phyloP scores from a whole-genome alignment of 2,113 vertebrate species.

The Verasper variegatus region DNA sequence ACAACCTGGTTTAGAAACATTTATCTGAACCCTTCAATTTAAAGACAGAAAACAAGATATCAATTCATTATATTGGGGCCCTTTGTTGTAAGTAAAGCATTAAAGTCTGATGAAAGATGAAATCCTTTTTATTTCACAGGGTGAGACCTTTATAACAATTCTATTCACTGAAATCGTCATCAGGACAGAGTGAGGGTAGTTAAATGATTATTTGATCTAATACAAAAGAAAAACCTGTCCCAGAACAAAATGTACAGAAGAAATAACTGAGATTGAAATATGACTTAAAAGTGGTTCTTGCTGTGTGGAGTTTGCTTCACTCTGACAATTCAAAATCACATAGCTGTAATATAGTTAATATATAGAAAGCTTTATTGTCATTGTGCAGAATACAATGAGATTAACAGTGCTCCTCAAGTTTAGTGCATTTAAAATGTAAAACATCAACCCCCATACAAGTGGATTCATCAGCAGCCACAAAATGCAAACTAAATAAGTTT shows the following conservation, averaged over 20 bases:
- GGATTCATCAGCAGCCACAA: too few species aligned
- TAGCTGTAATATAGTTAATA: neutral
- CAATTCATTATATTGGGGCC: slow-evolving; percentile 5
- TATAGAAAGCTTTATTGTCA: too few species aligned
- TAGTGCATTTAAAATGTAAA: too few species aligned
- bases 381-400: too few species aligned
- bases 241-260: slow-evolving; percentile 16
- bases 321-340: neutral
- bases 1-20: neutral
- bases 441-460: too few species aligned
- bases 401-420: too few species aligned
- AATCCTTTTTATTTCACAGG: slow-evolving; percentile 23
- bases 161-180: slow-evolving; percentile 34
- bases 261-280: neutral
- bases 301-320: too few species aligned
- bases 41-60: neutral
- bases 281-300: too few species aligned
- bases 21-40: slow-evolving; percentile 4
- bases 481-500: too few species aligned
- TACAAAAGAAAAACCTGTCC: neutral
- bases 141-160: slow-evolving; percentile 24
- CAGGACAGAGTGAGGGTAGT: neutral
- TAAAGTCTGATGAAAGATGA: slow-evolving; percentile 9
- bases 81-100: slow-evolving; percentile 13
- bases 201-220: too few species aligned